A percentile compares a stretch with the other conserved stretches of the same genome.
Conservation (phyloP, 2,888 invertebrate genomes). For the Cosmopolites sordidus region DNA sequence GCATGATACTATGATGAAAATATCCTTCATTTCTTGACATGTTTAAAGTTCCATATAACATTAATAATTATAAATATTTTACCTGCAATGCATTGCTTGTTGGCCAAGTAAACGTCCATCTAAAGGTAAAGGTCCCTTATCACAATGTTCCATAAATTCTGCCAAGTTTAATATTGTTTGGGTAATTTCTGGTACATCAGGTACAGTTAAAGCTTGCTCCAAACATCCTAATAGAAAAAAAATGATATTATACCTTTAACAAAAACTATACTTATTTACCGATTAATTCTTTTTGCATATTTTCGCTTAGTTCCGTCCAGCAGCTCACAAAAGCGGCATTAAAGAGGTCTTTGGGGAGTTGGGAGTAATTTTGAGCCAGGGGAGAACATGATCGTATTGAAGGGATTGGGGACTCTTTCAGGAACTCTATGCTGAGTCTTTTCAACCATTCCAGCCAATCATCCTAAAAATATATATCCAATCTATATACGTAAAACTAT, state of each 20-base stretch:
- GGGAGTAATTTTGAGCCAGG: constrained; percentile 90
- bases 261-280: no score
- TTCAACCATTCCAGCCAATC: constrained; percentile 99
- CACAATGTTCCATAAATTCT: constrained; percentile 99
- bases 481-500: background rate
- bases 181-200: constrained; percentile 92
- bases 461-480: constrained; percentile 51
- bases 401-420: constrained; percentile 94
- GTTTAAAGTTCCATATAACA: background rate
- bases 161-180: constrained; percentile 95
- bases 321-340: constrained; percentile 99
- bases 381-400: constrained; percentile 88
- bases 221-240: constrained; percentile 64
- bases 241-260: no score
- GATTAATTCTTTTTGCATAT: constrained; percentile 71
- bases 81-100: constrained; percentile 90
- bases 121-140: constrained; percentile 89
- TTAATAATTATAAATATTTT: no score
- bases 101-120: constrained; percentile 84
- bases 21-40: background rate
- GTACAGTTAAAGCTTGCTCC: constrained; percentile 85
- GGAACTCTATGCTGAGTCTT: constrained; percentile 83
- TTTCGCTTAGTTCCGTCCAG: constrained; percentile 89
- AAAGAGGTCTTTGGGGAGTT: constrained; percentile 92
- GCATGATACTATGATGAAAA: no score